These are phyloP conservation scores for Pedetes capensis DNA, from an alignment of 2,113 vertebrate genomes.

Conservation along the genomic window DNA sequence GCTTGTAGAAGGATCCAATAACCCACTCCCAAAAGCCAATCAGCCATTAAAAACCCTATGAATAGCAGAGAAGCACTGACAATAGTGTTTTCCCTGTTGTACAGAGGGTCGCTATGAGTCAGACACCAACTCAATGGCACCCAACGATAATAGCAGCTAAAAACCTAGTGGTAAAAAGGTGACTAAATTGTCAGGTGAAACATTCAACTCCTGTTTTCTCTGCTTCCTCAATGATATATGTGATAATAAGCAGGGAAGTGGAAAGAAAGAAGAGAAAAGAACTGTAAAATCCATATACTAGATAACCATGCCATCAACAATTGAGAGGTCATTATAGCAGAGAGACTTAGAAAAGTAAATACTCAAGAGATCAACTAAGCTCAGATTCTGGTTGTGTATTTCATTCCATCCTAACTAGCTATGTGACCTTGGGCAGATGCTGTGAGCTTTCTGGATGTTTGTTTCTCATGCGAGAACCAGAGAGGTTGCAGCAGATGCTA, in stretches of 20 bases:
- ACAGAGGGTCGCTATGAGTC: too few species aligned
- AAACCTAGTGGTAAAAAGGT: not conserved
- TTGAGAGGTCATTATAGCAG: not conserved
- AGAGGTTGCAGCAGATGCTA: not conserved
- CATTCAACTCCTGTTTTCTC: not conserved
- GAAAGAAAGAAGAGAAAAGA: constrained; percentile 20
- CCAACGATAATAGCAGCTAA: too few species aligned
- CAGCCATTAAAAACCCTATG: too few species aligned
- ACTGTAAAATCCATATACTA: constrained; percentile 5
- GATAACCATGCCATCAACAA: constrained; percentile 28
- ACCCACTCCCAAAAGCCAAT: too few species aligned
- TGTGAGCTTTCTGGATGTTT: not conserved
- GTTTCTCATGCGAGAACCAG: not conserved
- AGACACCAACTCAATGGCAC: too few species aligned
- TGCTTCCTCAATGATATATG: not conserved
- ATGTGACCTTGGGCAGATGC: not conserved
- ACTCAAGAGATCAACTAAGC: not conserved
- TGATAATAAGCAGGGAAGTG: not conserved
- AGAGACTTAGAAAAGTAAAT: constrained; percentile 11
- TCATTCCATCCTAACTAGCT: not conserved
- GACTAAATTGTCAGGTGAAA: not conserved
- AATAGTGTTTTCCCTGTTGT: too few species aligned
- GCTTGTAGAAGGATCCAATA: too few species aligned
- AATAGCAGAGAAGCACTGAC: too few species aligned
- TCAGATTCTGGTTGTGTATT: not conserved